Percentiles rank a stretch among this genome's conserved stretches.
Conservation (phyloP, 1,140 invertebrate species). For the Rhopalosiphum maidis region DNA sequence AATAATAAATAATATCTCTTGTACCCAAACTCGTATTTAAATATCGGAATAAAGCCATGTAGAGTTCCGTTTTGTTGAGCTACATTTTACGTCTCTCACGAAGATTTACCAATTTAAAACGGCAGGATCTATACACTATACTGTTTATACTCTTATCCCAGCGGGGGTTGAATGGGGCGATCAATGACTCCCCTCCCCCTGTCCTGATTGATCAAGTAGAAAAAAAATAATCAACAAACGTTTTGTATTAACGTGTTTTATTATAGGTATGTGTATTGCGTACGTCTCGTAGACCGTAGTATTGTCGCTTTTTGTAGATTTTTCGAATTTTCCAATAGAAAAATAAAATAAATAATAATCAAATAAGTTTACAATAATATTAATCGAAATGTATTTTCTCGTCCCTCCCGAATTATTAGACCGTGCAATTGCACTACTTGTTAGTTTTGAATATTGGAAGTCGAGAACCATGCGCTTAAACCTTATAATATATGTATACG, state of each 20-base stretch:
- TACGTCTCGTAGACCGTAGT: not conserved
- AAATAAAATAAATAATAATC: not conserved
- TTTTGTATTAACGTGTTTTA: not conserved
- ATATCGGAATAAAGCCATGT: not conserved
- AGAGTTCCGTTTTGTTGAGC: not conserved
- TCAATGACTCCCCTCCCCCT: not conserved
- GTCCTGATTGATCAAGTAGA: not conserved
- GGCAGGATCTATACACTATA: not conserved
- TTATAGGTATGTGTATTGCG: not conserved
- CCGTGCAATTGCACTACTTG: not conserved
- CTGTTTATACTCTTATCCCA: not conserved
- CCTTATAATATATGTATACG: not conserved
- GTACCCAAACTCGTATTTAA: not conserved
- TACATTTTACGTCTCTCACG: not conserved
- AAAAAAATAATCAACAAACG: not conserved
- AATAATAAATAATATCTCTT: not conserved
- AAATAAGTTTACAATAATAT: not conserved
- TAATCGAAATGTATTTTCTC: not conserved
- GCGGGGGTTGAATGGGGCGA: not conserved
- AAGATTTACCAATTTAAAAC: slow-evolving; percentile 17
- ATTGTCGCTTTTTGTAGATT: not conserved
- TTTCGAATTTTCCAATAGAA: not conserved
- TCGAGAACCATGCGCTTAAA: not conserved
- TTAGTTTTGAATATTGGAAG: not conserved
- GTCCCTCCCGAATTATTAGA: not conserved